phyloP scores from a whole-genome alignment of 2,888 invertebrate species.

The Heliconius hortense region DNA sequence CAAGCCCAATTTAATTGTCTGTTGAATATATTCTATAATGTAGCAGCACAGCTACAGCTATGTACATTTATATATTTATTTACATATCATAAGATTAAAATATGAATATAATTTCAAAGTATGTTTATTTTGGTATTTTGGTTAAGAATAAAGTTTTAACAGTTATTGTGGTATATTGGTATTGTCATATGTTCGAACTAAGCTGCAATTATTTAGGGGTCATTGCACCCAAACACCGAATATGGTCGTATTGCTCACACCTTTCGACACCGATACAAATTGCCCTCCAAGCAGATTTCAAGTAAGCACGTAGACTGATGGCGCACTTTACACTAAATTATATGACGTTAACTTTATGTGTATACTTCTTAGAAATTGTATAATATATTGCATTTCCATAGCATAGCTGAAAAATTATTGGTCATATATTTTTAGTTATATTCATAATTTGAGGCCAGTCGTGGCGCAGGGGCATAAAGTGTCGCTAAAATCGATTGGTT shows the following conservation, averaged over 20 bases:
- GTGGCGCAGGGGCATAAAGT: too few relatives aligned
- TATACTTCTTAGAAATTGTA: slow-evolving; percentile 5
- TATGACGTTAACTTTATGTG: slow-evolving; percentile 27
- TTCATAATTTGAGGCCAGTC: too few relatives aligned
- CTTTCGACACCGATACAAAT: slow-evolving; percentile 46
- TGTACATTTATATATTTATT: neutral
- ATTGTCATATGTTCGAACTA: slow-evolving; percentile 38
- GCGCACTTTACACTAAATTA: slow-evolving; percentile 15
- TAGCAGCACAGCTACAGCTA: neutral
- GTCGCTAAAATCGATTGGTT: too few relatives aligned
- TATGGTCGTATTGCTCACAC: slow-evolving; percentile 41
- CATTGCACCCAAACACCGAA: slow-evolving; percentile 47
- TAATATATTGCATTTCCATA: neutral
- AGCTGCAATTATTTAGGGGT: slow-evolving; percentile 44
- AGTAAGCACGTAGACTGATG: slow-evolving; percentile 39
- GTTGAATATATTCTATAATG: neutral
- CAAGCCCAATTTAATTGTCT: neutral
- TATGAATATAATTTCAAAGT: neutral
- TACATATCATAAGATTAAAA: neutral
- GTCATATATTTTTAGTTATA: neutral
- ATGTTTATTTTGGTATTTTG: neutral
- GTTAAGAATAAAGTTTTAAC: neutral
- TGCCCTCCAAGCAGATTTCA: slow-evolving; percentile 38
- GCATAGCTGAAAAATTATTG: neutral
- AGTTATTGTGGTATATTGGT: neutral